Conservation (phyloP, 2,113 vertebrate genomes). For the Corvus cornix region DNA sequence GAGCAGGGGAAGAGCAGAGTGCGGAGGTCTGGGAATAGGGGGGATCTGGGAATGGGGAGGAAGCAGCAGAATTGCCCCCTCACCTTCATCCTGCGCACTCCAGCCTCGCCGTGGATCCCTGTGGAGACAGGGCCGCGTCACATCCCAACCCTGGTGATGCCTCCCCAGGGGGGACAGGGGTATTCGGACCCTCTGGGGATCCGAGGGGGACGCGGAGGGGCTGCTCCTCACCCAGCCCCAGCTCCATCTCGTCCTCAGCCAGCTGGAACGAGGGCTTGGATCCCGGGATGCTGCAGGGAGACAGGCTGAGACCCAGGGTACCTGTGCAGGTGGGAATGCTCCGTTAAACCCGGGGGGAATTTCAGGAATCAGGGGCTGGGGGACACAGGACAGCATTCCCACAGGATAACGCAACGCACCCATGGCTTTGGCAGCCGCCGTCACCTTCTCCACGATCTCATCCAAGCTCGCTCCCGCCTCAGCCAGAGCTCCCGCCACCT, state of each 20-base stretch:
- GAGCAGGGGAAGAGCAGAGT: too few relatives aligned
- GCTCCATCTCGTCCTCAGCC: slow-evolving; percentile 85
- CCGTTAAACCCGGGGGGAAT: neutral
- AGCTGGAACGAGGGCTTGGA: slow-evolving; percentile 87
- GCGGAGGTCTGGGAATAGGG: too few relatives aligned
- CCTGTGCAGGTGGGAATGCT: slow-evolving; percentile 58
- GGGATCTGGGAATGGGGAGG: fast-evolving
- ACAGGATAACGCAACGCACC: slow-evolving; percentile 65
- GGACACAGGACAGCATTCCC: neutral
- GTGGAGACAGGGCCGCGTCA: neutral
- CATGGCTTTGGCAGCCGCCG: slow-evolving; percentile 61
- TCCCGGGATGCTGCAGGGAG: slow-evolving; percentile 91
- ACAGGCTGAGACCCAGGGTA: slow-evolving; percentile 89
- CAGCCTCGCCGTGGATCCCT: slow-evolving; percentile 96
- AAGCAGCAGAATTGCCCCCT: neutral
- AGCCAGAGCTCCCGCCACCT: slow-evolving; percentile 91
- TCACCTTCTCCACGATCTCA: slow-evolving; percentile 79
- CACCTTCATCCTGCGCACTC: slow-evolving; percentile 88
- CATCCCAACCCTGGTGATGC: neutral
- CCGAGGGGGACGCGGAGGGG: fast-evolving
- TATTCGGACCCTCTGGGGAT: fast-evolving
- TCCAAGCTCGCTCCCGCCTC: slow-evolving; percentile 83
- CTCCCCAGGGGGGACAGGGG: neutral
- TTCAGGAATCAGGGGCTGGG: neutral
- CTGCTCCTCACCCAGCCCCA: slow-evolving; percentile 86